A percentile compares a stretch with the other conserved stretches of the same genome.
Evolutionary conservation across 92 coral and sea anemone species (phyloP).

Genomic region (Blastomussa wellsi): DNA sequence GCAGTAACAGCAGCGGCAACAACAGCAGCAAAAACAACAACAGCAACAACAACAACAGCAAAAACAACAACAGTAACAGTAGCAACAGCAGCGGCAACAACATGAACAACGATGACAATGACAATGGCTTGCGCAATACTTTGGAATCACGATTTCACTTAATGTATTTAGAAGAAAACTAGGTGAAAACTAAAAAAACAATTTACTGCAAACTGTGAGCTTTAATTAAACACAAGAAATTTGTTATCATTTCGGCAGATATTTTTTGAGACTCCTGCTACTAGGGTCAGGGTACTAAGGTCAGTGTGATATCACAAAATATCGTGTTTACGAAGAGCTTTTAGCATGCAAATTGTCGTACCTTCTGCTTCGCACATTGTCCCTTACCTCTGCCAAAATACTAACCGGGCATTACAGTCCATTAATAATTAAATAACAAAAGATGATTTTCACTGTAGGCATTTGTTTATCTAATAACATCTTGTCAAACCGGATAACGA

Average conservation of each 20-base stretch:
- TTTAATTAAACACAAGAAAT: neutral
- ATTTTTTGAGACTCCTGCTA: neutral
- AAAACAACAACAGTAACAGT: too few relatives aligned
- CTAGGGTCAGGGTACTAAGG: neutral
- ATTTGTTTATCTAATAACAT: neutral
- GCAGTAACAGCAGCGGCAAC: too few relatives aligned
- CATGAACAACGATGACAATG: too few relatives aligned
- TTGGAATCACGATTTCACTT: too few relatives aligned
- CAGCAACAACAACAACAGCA: too few relatives aligned
- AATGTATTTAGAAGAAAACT: neutral
- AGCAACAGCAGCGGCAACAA: too few relatives aligned
- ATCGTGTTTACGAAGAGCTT: neutral
- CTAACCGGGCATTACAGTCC: neutral
- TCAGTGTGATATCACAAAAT: neutral
- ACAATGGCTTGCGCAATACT: too few relatives aligned
- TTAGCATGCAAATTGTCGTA: neutral
- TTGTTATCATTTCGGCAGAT: neutral
- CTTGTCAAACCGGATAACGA: neutral
- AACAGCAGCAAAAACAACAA: too few relatives aligned
- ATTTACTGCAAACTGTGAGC: neutral
- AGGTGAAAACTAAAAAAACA: neutral
- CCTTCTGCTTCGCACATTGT: neutral
- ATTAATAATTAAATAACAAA: neutral
- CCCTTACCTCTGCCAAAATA: neutral
- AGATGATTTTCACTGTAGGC: neutral